Base-by-base conservation (phyloP, 2,888 invertebrate genomes). In the Orthosia gothica region DNA sequence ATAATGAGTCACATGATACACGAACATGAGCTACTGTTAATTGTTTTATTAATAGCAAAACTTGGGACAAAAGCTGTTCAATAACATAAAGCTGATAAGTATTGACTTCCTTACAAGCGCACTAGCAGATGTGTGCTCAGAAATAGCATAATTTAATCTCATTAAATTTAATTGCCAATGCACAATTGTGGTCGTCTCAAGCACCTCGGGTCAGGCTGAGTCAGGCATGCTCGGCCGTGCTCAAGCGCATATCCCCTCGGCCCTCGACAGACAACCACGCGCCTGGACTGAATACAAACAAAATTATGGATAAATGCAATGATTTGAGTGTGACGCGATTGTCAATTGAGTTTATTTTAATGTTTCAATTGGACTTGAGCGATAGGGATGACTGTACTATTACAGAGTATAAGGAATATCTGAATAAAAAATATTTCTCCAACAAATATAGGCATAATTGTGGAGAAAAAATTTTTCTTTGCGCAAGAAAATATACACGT, bases 141-240 rank as follows among this genome's bases (percentile, higher is more conserved):
- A 94, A 95, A 95, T 95, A 95, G 94, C 91, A 92, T 91, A 92
- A 94, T 95, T 93, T 93, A 93, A 95, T 94, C 93, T 94, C 90
- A 94, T 95, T 93, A 92, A 91, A 92, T 93, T 94, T 95, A 95
- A 96, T 95, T 95, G 93, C 91, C 92, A 91, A 92, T 93, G 92
- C 90, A 93, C 94, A 94, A 94, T 94, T 94, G 94, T 89, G 87
- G 81, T 87, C 87, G 89, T 91, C 94, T 94, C 93, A 88, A 92
- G 93, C 91, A 92, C 90, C 89, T 89, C 88, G 88, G 94, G 93
- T 94, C 93, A 91, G 76, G 89, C 88, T 94, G 94, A 94, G 88
- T 95, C 93, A 94, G 87, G 84, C 87, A 83, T 85, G 81, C 83
- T 55, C 79, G 67, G 52, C 72, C 63, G 76, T 80, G 79, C 71